Base-by-base conservation (phyloP, 2,888 invertebrate genomes). In the Dorcus hopei region DNA sequence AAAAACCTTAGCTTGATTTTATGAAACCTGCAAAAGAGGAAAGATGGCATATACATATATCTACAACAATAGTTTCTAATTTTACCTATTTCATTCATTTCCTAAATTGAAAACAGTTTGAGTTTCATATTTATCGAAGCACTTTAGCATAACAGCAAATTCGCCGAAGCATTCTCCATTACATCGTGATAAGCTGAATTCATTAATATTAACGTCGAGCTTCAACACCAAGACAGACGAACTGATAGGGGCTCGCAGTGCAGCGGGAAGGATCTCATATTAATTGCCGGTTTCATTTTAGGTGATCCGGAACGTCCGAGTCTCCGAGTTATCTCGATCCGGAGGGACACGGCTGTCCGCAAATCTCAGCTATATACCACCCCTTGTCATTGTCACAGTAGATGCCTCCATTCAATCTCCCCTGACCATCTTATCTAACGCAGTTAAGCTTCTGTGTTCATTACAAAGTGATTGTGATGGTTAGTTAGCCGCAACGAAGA, bases 351-450 rank as follows among this genome's bases (percentile, higher is more conserved):
- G 53, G 56, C 61, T 50, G 53, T 48, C 59, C 58, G 55, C 59
- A 61, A 61, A 59, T 59, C 61, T 57, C 52, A 52, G 56, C 61
- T 43, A 55, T 48, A 39, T 51, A 39, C 52, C 61, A 50, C 49
- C 61, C 61, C 59, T 58, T 55, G 60, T 62, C 59, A 62, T 57
- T 52, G 49, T 54, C 57, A 54, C 57, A 54, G 57, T 48, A 58
- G 62, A 62, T 62, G 59, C 58, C 52, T 59, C 55, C 52, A 60
- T 57, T 62, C 58, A 59, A 62, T 62, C 58, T 59, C 53, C 52
- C 33, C 49, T 38, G 42, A 23, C 49, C 56, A 57, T 48, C 62
- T 54, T 53, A 57, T 58, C 58, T 50, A 50, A 49, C 51, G 45
- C 51, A 52, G 55, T 57, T 59, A 57, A 57, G 57, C 57, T 54